Percentiles rank a stretch among this genome's conserved stretches.
Conservation (phyloP, 2,888 invertebrate species). For the Frankliniella intonsa region DNA sequence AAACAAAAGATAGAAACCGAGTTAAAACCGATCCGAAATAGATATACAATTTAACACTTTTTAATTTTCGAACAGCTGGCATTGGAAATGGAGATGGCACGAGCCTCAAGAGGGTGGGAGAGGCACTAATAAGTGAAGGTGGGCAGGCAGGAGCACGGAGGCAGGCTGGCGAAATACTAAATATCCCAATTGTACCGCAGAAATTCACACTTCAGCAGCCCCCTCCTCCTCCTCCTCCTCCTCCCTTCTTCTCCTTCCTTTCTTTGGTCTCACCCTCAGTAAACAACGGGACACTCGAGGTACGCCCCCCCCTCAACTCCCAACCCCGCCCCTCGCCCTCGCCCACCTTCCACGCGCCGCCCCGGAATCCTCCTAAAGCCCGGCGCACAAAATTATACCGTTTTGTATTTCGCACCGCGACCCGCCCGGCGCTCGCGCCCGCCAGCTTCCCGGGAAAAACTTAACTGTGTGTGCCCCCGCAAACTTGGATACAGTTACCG, state of each 20-base stretch:
- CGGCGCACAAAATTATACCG: no score
- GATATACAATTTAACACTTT: no score
- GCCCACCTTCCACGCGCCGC: background rate
- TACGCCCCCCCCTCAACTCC: background rate
- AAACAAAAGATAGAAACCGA: background rate
- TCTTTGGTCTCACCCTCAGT: background rate
- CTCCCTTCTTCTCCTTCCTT: background rate
- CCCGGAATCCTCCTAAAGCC: background rate
- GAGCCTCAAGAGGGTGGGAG: background rate
- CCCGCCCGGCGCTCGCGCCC: no score
- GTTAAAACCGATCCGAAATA: no score
- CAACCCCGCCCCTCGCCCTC: background rate
- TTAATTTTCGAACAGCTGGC: no score
- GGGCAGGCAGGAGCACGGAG: no score
- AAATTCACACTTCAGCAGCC: constrained; percentile 1
- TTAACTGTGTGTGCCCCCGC: no score
- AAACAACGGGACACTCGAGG: background rate
- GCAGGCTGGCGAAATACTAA: no score
- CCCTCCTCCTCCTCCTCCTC: background rate
- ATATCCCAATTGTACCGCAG: background rate
- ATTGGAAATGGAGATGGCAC: background rate
- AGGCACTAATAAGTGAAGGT: background rate
- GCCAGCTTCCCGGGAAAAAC: no score
- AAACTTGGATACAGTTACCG: no score
- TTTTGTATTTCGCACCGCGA: no score